Conservation (phyloP, 1,140 invertebrate genomes). For the Heliconius hermathena region DNA sequence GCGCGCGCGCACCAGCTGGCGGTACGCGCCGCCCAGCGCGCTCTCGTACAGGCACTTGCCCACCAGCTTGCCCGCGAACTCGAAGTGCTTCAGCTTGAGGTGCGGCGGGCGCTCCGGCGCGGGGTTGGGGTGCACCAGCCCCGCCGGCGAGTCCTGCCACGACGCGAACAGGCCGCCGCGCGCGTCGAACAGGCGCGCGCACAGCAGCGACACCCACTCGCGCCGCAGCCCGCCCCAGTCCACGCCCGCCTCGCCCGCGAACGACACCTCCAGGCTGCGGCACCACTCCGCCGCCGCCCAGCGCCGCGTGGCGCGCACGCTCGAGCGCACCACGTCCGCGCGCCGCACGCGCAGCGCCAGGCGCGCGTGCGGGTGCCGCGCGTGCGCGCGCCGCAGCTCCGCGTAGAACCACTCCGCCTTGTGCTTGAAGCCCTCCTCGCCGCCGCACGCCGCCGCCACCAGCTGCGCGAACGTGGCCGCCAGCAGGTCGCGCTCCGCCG, state of each 20-base stretch:
- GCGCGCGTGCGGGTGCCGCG: constrained; percentile 93
- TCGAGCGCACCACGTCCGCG: constrained; percentile 91
- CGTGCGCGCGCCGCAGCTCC: constrained; percentile 93
- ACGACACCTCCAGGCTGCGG: constrained; percentile 95
- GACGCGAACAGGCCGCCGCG: constrained; percentile 91
- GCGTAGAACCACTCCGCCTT: constrained; percentile 98
- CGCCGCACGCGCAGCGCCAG: constrained; percentile 91
- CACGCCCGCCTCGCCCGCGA: constrained; percentile 93
- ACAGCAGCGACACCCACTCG: constrained; percentile 97
- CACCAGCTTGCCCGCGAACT: constrained; percentile 97
- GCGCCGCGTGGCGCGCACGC: constrained; percentile 91
- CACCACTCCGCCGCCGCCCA: constrained; percentile 93
- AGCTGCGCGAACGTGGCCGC: constrained; percentile 96
- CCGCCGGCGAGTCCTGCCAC: constrained; percentile 92
- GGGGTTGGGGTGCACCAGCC: constrained; percentile 94
- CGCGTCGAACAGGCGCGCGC: constrained; percentile 92
- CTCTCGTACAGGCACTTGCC: constrained; percentile 97
- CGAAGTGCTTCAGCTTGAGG: constrained; percentile 86
- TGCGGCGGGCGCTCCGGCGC: constrained; percentile 87
- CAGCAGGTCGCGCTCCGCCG: constrained; percentile 93
- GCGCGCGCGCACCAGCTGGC: constrained; percentile 93
- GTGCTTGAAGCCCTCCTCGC: constrained; percentile 92
- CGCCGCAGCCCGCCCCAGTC: constrained; percentile 96
- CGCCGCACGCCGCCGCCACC: constrained; percentile 96
- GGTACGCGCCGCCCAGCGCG: constrained; percentile 92